Conservation (phyloP, 2,888 invertebrate species). For the Perithous albicinctus region DNA sequence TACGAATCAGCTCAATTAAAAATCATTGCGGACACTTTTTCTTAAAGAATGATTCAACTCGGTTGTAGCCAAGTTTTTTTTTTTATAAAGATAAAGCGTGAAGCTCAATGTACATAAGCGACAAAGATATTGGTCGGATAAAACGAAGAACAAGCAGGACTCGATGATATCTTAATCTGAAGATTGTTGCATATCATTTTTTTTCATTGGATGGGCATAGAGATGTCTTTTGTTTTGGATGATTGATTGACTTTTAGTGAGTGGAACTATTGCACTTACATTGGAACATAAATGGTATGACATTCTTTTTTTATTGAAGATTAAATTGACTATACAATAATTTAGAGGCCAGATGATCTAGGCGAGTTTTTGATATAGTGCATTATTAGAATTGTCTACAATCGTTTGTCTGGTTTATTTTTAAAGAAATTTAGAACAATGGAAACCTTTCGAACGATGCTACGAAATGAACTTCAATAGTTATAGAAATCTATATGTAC, state of each 20-base stretch:
- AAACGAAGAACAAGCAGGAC: background rate
- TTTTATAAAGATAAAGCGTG: background rate
- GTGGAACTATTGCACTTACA: background rate
- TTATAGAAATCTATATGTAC: too few relatives aligned
- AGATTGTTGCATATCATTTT: background rate
- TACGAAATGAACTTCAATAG: too few relatives aligned
- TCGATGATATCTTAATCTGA: background rate
- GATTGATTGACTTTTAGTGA: background rate
- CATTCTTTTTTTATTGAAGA: too few relatives aligned
- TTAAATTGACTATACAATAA: too few relatives aligned
- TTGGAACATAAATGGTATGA: background rate
- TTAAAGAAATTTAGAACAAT: too few relatives aligned
- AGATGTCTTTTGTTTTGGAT: too few relatives aligned
- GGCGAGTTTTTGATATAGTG: background rate
- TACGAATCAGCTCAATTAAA: conserved; percentile 53
- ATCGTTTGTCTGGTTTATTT: too few relatives aligned
- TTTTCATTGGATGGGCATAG: background rate
- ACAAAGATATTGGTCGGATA: background rate
- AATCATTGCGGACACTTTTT: conserved; percentile 50
- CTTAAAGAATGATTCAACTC: background rate
- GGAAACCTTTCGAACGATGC: too few relatives aligned
- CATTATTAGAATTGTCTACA: background rate
- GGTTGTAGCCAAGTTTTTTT: background rate
- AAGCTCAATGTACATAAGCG: background rate
- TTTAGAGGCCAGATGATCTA: too few relatives aligned